A percentile compares a stretch with the other conserved stretches of the same genome.
phyloP scores from a whole-genome alignment of 2,113 vertebrate genomes.

The Larimichthys crocea region DNA sequence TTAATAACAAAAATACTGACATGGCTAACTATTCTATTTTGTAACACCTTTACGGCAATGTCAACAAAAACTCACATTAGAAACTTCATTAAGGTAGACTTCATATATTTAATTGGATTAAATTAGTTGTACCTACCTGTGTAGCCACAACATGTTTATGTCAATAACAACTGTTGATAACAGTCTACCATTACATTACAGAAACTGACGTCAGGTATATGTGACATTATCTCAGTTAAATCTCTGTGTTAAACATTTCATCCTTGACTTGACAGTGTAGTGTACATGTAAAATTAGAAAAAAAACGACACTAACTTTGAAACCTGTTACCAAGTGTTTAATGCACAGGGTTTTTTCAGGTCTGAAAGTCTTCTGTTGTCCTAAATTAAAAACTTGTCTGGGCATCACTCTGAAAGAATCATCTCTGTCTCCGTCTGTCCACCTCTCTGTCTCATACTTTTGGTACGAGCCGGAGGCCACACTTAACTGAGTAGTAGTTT shows the following conservation, averaged over 20 bases:
- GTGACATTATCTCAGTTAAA: background rate
- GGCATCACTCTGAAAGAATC: background rate
- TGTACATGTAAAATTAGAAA: too few relatives aligned
- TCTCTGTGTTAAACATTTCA: background rate
- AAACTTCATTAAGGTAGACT: background rate
- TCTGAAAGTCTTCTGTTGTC: background rate
- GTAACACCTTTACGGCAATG: background rate
- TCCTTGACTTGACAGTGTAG: background rate
- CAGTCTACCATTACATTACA: background rate
- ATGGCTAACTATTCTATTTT: background rate
- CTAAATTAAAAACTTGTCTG: background rate
- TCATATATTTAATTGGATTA: too few relatives aligned
- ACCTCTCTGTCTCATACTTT: background rate
- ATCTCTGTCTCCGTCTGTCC: background rate
- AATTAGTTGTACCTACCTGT: background rate
- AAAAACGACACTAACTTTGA: too few relatives aligned
- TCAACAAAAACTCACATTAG: background rate
- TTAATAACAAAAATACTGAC: background rate
- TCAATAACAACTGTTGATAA: background rate
- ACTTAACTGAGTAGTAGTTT: slow-evolving; percentile 55
- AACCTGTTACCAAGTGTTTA: background rate
- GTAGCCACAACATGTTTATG: background rate
- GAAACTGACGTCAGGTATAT: background rate
- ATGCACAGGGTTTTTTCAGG: background rate
- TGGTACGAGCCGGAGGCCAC: slow-evolving; percentile 56